phyloP scores from a whole-genome alignment of 1,140 invertebrate genomes.

The Gyrodactylus bullatarudis region DNA sequence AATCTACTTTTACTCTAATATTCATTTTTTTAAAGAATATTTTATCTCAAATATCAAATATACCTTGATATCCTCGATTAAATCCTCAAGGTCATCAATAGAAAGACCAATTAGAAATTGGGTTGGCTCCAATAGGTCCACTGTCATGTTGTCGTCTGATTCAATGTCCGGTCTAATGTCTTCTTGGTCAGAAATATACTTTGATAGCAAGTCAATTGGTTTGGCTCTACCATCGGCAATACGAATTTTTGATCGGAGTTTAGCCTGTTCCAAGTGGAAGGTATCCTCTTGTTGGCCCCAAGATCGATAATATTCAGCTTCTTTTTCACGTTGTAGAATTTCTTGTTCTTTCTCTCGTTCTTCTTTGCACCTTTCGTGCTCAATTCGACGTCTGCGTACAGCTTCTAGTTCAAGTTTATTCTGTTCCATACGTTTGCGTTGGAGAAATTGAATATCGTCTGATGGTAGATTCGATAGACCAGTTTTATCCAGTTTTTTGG shows the following conservation, averaged over 20 bases:
- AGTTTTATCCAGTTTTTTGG: not conserved
- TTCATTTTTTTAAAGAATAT: too few species aligned
- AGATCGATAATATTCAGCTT: constrained; percentile 62
- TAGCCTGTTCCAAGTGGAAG: constrained; percentile 22
- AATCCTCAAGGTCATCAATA: constrained; percentile 67
- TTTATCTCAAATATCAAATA: too few species aligned
- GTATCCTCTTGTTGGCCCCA: constrained; percentile 72
- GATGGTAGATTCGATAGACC: not conserved
- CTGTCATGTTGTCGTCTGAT: constrained; percentile 29
- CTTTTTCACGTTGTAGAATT: constrained; percentile 47
- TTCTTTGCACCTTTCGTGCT: not conserved
- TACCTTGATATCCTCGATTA: constrained; percentile 72
- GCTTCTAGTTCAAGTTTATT: constrained; percentile 2
- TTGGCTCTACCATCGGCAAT: constrained; percentile 82
- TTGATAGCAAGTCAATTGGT: constrained; percentile 77
- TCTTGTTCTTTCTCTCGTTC: constrained; percentile 11
- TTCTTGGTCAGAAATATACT: constrained; percentile 64
- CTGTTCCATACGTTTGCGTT: not conserved
- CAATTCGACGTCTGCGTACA: not conserved
- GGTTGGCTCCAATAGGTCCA: constrained; percentile 61
- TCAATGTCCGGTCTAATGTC: constrained; percentile 24
- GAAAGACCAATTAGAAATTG: constrained; percentile 30
- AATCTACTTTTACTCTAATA: too few species aligned
- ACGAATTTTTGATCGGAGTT: constrained; percentile 53
- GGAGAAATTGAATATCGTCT: not conserved